phyloP scores from a whole-genome alignment of 2,113 vertebrate species.

The Zosterops lateralis region DNA sequence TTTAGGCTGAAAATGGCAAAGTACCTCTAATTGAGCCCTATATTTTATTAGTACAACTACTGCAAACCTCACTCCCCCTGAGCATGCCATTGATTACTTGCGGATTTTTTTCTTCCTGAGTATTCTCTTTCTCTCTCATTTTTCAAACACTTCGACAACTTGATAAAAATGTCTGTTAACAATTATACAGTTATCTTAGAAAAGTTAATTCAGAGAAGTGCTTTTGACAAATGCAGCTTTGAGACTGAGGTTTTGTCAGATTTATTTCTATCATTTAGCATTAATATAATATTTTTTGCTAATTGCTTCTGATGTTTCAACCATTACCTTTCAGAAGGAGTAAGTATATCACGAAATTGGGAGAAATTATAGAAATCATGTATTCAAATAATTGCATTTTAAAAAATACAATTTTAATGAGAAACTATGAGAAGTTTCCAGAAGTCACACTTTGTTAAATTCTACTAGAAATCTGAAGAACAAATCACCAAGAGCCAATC shows the following conservation, averaged over 20 bases:
- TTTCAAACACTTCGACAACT: constrained; percentile 37
- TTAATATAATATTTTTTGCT: constrained; percentile 40
- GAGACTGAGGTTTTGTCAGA: constrained; percentile 27
- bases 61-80: background rate
- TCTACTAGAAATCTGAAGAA: constrained; percentile 64
- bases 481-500: constrained; percentile 63
- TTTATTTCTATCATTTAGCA: constrained; percentile 18
- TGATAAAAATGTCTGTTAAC: constrained; percentile 34
- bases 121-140: background rate
- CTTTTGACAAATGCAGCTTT: constrained; percentile 38
- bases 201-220: constrained; percentile 38
- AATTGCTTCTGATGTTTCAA: constrained; percentile 66
- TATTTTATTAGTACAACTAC: constrained; percentile 42
- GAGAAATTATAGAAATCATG: constrained; percentile 54
- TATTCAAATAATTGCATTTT: background rate
- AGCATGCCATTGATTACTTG: constrained; percentile 24
- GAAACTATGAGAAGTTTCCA: constrained; percentile 53
- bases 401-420: constrained; percentile 62
- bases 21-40: constrained; percentile 54
- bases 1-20: constrained; percentile 65
- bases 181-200: constrained; percentile 15
- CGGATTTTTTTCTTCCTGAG: background rate
- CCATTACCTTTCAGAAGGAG: constrained; percentile 25
- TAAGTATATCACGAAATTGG: constrained; percentile 43
- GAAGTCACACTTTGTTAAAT: constrained; percentile 66